These are phyloP conservation scores for Myodes glareolus DNA, from an alignment of 2,113 vertebrate genomes.

Conservation along the genomic window DNA sequence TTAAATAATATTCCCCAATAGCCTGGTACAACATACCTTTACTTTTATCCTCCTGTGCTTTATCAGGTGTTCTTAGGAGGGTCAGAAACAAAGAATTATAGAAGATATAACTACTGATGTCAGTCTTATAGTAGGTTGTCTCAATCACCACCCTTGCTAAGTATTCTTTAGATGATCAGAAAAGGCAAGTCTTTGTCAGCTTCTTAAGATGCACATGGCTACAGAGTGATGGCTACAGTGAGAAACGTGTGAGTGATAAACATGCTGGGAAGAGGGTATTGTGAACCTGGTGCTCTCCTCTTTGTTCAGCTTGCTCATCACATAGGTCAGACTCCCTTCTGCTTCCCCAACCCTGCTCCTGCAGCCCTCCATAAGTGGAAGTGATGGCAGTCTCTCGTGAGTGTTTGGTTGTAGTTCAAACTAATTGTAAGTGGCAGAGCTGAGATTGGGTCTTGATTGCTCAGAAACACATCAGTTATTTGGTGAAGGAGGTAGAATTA, in stretches of 20 bases:
- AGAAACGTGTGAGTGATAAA: conserved; percentile 3
- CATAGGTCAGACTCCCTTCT: neutral
- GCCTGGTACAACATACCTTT: neutral
- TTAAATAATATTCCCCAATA: no score
- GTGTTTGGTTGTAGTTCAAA: conserved; percentile 77
- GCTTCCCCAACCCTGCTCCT: neutral
- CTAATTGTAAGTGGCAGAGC: conserved; percentile 83
- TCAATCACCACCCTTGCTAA: neutral
- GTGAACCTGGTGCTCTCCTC: neutral
- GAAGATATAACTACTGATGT: conserved; percentile 20
- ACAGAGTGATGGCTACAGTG: neutral
- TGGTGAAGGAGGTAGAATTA: conserved; percentile 83
- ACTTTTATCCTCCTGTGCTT: neutral
- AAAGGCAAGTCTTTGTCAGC: conserved; percentile 14
- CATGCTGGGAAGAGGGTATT: neutral
- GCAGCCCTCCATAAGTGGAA: conserved; percentile 60
- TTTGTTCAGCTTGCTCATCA: neutral
- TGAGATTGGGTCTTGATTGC: conserved; percentile 81
- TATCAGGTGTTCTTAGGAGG: conserved; percentile 38
- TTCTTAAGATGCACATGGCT: neutral
- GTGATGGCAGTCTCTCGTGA: conserved; percentile 60
- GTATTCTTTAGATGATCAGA: neutral
- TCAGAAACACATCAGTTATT: conserved; percentile 83
- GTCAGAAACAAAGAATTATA: neutral
- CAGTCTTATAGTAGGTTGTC: conserved; percentile 27